A percentile compares a stretch with the other conserved stretches of the same genome.
Conservation (phyloP, 2,888 invertebrate species). For the Lepidochitona cinerea region DNA sequence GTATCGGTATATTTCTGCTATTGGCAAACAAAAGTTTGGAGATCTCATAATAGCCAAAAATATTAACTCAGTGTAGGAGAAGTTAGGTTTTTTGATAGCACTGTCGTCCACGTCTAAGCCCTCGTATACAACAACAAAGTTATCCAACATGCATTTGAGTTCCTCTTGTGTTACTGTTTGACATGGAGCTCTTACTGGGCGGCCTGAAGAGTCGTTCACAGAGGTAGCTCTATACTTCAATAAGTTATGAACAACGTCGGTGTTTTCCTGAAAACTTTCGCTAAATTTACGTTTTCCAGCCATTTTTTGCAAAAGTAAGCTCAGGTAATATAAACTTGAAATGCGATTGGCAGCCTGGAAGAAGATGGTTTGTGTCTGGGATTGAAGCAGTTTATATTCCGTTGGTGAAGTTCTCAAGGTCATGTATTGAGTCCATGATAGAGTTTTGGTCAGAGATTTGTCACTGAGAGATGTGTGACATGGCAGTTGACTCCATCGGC, state of each 20-base stretch:
- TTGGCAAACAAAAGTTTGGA: slow-evolving; percentile 10
- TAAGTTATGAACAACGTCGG: not conserved
- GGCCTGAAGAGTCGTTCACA: not conserved
- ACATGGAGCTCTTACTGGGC: not conserved
- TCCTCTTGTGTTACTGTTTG: not conserved
- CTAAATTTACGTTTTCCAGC: not conserved
- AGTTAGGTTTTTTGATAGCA: not conserved
- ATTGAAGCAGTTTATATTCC: too few species aligned
- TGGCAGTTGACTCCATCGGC: too few species aligned
- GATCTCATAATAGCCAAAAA: slow-evolving; percentile 10
- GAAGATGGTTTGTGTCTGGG: too few species aligned
- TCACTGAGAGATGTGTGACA: too few species aligned
- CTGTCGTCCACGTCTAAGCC: not conserved
- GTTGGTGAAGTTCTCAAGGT: too few species aligned
- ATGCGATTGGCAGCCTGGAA: too few species aligned
- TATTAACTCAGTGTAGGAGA: slow-evolving; percentile 1
- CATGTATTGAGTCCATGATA: too few species aligned
- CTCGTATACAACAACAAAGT: not conserved
- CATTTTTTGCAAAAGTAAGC: too few species aligned
- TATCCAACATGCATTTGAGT: not conserved
- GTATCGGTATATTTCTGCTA: slow-evolving; percentile 27
- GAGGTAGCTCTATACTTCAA: not conserved
- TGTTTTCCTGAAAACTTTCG: not conserved
- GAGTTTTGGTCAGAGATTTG: too few species aligned
- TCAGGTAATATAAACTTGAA: too few species aligned